Conservation (phyloP, 2,888 invertebrate genomes). For the Caradrina clavipalpis region DNA sequence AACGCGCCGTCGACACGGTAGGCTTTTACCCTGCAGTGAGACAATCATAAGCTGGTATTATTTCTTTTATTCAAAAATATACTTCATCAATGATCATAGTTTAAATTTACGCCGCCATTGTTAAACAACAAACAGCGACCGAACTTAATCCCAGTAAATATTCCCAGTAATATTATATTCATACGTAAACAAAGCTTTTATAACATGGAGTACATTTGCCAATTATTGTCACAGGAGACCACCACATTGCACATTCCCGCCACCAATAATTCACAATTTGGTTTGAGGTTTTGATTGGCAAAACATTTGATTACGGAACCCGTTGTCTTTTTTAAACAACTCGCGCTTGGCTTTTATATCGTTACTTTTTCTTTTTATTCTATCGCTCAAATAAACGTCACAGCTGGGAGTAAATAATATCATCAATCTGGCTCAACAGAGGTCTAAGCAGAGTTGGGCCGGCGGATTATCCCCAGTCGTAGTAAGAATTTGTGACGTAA, state of each 20-base stretch:
- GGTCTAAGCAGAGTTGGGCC: conserved; percentile 39
- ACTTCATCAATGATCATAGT: too few relatives aligned
- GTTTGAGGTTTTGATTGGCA: neutral
- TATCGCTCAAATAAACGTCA: conserved; percentile 41
- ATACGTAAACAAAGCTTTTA: neutral
- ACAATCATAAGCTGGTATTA: too few relatives aligned
- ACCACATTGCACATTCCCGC: neutral
- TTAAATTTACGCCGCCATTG: neutral
- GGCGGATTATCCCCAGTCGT: conserved; percentile 59
- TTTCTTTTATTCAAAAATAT: too few relatives aligned
- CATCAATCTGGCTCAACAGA: conserved; percentile 64
- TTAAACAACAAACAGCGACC: neutral
- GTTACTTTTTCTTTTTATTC: conserved; percentile 39
- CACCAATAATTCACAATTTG: neutral
- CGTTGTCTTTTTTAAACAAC: neutral
- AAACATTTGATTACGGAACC: conserved; percentile 32
- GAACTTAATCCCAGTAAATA: neutral
- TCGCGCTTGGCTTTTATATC: conserved; percentile 2
- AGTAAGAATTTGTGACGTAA: conserved; percentile 48
- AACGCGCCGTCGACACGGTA: too few relatives aligned
- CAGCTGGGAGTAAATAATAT: conserved; percentile 61
- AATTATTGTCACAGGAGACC: conserved; percentile 5
- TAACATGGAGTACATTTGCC: neutral
- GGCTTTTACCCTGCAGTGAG: too few relatives aligned
- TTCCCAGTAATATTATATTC: conserved; percentile 19